Evolutionary conservation across 2,888 invertebrate species (phyloP), one percentile per base, ranked within the genome.

Genomic region (Laothoe populi): DNA sequence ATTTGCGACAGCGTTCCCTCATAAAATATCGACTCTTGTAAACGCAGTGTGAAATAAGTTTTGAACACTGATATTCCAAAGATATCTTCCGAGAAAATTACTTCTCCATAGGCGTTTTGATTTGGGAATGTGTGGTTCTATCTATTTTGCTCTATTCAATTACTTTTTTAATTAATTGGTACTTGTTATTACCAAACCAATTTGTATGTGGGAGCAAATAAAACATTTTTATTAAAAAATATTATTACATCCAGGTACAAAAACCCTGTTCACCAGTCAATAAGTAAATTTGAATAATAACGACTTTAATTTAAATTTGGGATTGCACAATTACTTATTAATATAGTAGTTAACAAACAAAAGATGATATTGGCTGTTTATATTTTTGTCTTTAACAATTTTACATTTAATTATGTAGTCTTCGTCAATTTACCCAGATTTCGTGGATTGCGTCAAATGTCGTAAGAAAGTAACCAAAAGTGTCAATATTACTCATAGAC

Each of bases 401-500:
- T 26, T 8, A 0, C 4, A 44, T 11, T 11, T 46, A 10, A 2
- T 11, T 21, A 4, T 1, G 0, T 2, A 4, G 13, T 23, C 45
- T 11, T 23, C 13, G 13, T 13, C 10, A 11, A 10, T 24, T 3
- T n/a, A 24, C 5, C 21, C 2, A 11, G 13, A 11, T 21, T 46
- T 11, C n/a, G 7, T 11, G 7, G 5, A 35, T 53, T 53, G 10
- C 53, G 35, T 35, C 53, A 53, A 1, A 53, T 53, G 44, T 21
- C 19, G 44, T 19, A 31, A 19, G 31, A 49, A 49, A 53, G 19
- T 53, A 11, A 19, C 35, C 35, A 35, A 53, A 53, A 24, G 7
- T 24, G 24, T 44, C n/a, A 4, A 46, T 31, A 61, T 61, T 61
- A 61, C 42, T 61, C 53, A 61, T 53, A 35, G 11, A 8, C 11